phyloP scores from a whole-genome alignment of 2,113 vertebrate genomes.

The Pelusios castaneus region DNA sequence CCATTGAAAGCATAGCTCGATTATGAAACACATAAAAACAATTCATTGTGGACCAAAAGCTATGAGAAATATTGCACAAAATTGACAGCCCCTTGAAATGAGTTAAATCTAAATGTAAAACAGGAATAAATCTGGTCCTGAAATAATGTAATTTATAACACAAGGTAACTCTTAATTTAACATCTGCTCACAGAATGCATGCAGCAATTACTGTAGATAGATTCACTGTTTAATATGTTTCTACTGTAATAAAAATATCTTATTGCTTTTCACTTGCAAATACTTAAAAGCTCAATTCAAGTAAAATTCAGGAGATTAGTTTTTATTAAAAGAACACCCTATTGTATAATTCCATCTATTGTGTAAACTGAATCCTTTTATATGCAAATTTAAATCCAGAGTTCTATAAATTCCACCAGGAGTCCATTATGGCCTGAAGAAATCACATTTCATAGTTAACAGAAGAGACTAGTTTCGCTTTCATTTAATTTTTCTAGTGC shows the following conservation, averaged over 20 bases:
- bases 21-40: neutral
- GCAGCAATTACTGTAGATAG: neutral
- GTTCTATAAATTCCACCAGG: neutral
- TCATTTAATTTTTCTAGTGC: neutral
- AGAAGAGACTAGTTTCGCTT: neutral
- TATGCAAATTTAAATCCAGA: neutral
- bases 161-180: neutral
- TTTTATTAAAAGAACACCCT: neutral
- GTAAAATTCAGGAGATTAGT: neutral
- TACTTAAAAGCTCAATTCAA: neutral
- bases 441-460: neutral
- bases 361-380: neutral
- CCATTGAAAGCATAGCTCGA: accelerated
- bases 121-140: neutral
- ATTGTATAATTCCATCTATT: neutral
- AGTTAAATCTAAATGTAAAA: neutral
- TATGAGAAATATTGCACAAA: neutral
- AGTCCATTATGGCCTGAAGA: neutral
- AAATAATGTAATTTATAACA: neutral
- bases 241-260: neutral
- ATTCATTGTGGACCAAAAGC: neutral
- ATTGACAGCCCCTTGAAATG: neutral
- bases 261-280: neutral
- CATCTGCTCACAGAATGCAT: neutral
- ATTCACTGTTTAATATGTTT: neutral